Evolutionary conservation across 2,888 invertebrate species (phyloP).

Genomic region (Ptilodon capucinus): DNA sequence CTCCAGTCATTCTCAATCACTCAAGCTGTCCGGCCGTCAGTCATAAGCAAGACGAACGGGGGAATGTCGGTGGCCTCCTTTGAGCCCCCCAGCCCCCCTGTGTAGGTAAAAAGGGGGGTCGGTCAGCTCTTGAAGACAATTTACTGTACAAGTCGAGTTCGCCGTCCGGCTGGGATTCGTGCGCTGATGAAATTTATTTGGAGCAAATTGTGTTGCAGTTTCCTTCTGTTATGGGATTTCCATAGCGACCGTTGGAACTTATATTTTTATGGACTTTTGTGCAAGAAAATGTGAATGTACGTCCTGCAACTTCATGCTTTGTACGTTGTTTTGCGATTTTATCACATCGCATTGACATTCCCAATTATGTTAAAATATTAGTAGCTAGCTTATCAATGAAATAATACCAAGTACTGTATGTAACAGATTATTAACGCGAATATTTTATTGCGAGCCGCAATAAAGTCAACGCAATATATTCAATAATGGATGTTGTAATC

Average conservation of each 20-base stretch:
- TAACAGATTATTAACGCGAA: too few relatives aligned
- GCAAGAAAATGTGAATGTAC: constrained; percentile 36
- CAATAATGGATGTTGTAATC: too few relatives aligned
- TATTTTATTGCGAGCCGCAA: too few relatives aligned
- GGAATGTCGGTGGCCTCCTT: constrained; percentile 70
- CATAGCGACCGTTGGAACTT: constrained; percentile 46
- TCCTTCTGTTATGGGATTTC: constrained; percentile 59
- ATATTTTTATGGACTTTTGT: constrained; percentile 41
- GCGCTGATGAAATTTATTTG: constrained; percentile 76
- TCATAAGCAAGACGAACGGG: constrained; percentile 82
- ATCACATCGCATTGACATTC: constrained; percentile 13
- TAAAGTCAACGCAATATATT: too few relatives aligned
- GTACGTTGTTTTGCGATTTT: constrained; percentile 32
- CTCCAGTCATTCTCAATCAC: constrained; percentile 82
- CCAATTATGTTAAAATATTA: not conserved
- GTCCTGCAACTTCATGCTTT: constrained; percentile 28
- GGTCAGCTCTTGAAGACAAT: constrained; percentile 82
- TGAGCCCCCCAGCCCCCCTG: constrained; percentile 42
- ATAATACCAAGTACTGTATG: too few relatives aligned
- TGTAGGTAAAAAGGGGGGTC: constrained; percentile 57
- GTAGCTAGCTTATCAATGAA: not conserved
- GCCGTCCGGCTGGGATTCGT: constrained; percentile 66
- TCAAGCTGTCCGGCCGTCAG: constrained; percentile 80
- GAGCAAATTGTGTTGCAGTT: constrained; percentile 63
- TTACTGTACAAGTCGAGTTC: constrained; percentile 73